Base-by-base conservation (phyloP, 2,113 vertebrate species). In the Oreotragus oreotragus region DNA sequence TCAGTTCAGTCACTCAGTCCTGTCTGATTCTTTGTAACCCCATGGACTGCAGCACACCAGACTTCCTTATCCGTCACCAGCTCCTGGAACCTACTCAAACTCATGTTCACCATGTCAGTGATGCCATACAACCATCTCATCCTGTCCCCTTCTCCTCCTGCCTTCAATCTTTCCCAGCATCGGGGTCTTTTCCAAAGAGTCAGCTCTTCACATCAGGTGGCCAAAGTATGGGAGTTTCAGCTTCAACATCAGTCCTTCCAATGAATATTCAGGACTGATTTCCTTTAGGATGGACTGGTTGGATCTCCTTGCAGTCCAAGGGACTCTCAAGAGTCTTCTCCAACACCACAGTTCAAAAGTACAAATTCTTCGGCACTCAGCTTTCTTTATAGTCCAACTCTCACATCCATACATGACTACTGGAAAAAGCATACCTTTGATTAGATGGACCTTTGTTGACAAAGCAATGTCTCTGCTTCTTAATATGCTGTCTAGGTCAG, bases 21-120 rank as follows among this genome's bases (percentile, higher is more conserved):
- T 70, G 64, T 12, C 19, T 36, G 64, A 70, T n/a, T 70, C 19
- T 36, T 70, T 70, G 2, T 36, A 19, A 70, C 19, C 33, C 64
- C 9, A 23, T 70, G 4, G 64, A 21, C n/a, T 70, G n/a, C 33
- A 36, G n/a, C 17, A 70, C 0, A 0, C n/a, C 19, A 1, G n/a
- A 9, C 64, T 70, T 70, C n/a, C 64, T 36, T 70, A 36, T 6
- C 17, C n/a, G 36, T 36, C n/a, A 70, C 9, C 64, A 70, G 36
- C n/a, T 70, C n/a, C 64, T 2, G 0, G 64, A 70, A n/a, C 17
- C 64, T 70, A 21, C 64, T 70, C 64, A 70, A 70, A 70, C 64
- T 70, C 64, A 70, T 5, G 2, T 70, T 17, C 17, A 70, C 9
- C 17, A 21, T 36, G n/a, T 70, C 9, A 36, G 17, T 70, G 64